Percentiles rank a stretch among this genome's conserved stretches.
phyloP scores from a whole-genome alignment of 2,113 vertebrate genomes.

The Triplophysa rosa region DNA sequence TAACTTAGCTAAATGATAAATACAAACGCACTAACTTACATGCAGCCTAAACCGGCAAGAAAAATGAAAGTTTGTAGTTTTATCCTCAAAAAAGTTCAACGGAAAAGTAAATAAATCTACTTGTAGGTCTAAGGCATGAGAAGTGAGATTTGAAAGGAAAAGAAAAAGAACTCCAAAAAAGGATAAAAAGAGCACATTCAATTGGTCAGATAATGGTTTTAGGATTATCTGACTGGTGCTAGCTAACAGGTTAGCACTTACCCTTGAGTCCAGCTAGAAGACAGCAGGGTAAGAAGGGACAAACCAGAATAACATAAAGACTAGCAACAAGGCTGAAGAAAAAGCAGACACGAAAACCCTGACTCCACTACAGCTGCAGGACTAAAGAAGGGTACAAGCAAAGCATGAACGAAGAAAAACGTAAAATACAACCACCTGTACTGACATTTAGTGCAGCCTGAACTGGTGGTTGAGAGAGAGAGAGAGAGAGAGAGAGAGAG shows the following conservation, averaged over 20 bases:
- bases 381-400: conserved; percentile 94
- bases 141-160: conserved; percentile 79
- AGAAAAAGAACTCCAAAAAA: conserved; percentile 69
- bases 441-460: conserved; percentile 69
- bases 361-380: conserved; percentile 92
- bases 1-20: conserved; percentile 67
- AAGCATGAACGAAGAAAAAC: conserved; percentile 87
- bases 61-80: conserved; percentile 94
- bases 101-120: conserved; percentile 85
- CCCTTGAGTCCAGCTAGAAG: conserved; percentile 99
- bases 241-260: conserved; percentile 99
- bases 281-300: conserved; percentile 99
- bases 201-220: conserved; percentile 99
- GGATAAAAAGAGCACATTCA: conserved; percentile 93
- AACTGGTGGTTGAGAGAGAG: conserved; percentile 61
- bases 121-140: conserved; percentile 94
- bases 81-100: conserved; percentile 82
- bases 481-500: neutral
- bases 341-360: conserved; percentile 98
- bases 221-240: conserved; percentile 99
- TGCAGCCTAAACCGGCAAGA: conserved; percentile 94
- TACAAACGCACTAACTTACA: conserved; percentile 78
- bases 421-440: conserved; percentile 73
- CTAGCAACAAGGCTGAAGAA: conserved; percentile 99
- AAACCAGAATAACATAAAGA: conserved; percentile 99